Conservation (phyloP, 2,113 vertebrate species). For the Archilochus colubris region DNA sequence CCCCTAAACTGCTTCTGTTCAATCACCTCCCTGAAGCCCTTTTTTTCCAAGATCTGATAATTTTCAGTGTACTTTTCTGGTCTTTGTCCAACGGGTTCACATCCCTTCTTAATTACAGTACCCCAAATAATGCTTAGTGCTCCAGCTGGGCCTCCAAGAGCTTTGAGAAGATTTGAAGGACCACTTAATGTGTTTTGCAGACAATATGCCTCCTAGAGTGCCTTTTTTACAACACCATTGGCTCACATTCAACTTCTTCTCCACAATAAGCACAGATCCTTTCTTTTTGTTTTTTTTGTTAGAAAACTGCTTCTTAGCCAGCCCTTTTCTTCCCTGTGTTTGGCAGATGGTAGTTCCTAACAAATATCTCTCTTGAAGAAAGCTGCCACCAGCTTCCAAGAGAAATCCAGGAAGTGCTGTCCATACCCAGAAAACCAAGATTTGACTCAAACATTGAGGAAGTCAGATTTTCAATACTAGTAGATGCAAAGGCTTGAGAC, state of each 20-base stretch:
- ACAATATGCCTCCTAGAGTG: background rate
- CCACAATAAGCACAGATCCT: background rate
- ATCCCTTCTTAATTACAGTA: conserved; percentile 5
- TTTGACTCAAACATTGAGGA: background rate
- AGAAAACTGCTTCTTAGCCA: background rate
- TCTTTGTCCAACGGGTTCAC: background rate
- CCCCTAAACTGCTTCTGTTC: background rate
- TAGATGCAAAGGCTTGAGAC: background rate
- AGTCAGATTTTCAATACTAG: background rate
- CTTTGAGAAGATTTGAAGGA: background rate
- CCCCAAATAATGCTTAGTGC: background rate
- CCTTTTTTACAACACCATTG: background rate
- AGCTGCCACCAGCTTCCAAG: background rate
- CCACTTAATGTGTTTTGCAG: background rate
- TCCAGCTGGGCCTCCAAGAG: background rate
- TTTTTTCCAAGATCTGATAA: background rate
- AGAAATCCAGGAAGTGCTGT: background rate
- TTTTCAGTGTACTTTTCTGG: background rate
- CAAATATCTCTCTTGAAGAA: background rate
- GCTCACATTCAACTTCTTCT: background rate
- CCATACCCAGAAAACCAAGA: background rate
- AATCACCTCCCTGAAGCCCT: background rate
- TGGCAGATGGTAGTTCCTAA: background rate
- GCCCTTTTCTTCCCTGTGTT: background rate
- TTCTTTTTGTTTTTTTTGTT: background rate